Conservation (phyloP, 2,797 vertebrate species). For the Notoglanidium macrostoma region DNA sequence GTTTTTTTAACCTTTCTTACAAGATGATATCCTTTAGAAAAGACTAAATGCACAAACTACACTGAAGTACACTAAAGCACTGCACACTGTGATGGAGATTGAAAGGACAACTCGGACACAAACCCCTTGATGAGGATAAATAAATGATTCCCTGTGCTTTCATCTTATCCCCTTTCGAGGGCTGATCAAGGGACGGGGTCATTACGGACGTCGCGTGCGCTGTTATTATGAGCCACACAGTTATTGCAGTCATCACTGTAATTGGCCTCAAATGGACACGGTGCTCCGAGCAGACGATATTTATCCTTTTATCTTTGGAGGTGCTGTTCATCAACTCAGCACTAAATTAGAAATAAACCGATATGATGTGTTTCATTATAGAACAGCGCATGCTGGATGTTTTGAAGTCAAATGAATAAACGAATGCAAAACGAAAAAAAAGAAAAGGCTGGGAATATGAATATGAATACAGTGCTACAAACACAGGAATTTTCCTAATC, state of each 20-base stretch:
- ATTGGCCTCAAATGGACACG: conserved; percentile 59
- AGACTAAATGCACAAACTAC: conserved; percentile 12
- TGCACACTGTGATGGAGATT: conserved; percentile 62
- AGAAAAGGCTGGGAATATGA: background rate
- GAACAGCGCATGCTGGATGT: conserved; percentile 28
- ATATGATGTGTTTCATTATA: conserved; percentile 44
- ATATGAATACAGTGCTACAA: background rate
- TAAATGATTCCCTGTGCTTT: conserved; percentile 70
- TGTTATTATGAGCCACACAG: conserved; percentile 70
- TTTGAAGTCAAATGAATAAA: conserved; percentile 45
- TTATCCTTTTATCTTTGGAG: conserved; percentile 61
- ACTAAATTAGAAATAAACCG: conserved; percentile 53
- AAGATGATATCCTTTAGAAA: background rate
- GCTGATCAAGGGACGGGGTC: conserved; percentile 74
- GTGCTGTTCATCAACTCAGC: conserved; percentile 51
- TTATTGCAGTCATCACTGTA: conserved; percentile 71
- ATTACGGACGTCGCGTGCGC: conserved; percentile 68
- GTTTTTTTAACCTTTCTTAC: background rate
- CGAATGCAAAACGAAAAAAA: background rate
- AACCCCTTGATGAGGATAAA: conserved; percentile 54
- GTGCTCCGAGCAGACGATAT: conserved; percentile 50
- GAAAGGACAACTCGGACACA: conserved; percentile 65
- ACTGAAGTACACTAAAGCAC: background rate
- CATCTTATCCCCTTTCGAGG: conserved; percentile 68
- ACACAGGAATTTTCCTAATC: background rate